Conservation (phyloP, 2,888 invertebrate genomes). For the Tortricodes alternella region DNA sequence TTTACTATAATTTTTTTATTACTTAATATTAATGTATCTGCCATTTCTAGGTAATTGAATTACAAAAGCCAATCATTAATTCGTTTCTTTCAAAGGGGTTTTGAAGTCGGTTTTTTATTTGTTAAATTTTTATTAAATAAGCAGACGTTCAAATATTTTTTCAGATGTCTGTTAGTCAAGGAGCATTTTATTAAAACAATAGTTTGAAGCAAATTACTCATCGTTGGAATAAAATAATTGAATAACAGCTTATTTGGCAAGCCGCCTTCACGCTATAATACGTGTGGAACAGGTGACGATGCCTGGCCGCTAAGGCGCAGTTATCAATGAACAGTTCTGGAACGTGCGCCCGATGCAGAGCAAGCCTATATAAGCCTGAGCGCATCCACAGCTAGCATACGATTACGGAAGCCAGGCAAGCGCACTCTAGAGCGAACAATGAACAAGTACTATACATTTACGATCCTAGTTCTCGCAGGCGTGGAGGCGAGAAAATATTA, state of each 20-base stretch:
- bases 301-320: slow-evolving; percentile 61
- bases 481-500: slow-evolving; percentile 48
- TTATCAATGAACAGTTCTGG: slow-evolving; percentile 70
- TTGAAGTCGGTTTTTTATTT: no score
- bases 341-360: slow-evolving; percentile 55
- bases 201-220: neutral
- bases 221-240: neutral
- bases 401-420: slow-evolving; percentile 45
- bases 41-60: no score
- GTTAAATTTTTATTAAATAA: no score
- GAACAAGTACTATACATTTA: slow-evolving; percentile 59
- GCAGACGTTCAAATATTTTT: no score
- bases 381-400: slow-evolving; percentile 45
- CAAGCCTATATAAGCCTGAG: slow-evolving; percentile 68
- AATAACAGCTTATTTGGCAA: slow-evolving; percentile 12
- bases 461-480: slow-evolving; percentile 53
- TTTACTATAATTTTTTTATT: no score
- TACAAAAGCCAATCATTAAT: no score
- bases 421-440: no score
- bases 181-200: neutral
- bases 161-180: no score
- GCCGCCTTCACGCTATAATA: slow-evolving; percentile 17
- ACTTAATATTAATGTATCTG: no score
- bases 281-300: slow-evolving; percentile 55
- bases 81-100: no score